These are phyloP conservation scores for Trachops cirrhosus DNA, from an alignment of 2,797 vertebrate genomes.

Conservation along the genomic window DNA sequence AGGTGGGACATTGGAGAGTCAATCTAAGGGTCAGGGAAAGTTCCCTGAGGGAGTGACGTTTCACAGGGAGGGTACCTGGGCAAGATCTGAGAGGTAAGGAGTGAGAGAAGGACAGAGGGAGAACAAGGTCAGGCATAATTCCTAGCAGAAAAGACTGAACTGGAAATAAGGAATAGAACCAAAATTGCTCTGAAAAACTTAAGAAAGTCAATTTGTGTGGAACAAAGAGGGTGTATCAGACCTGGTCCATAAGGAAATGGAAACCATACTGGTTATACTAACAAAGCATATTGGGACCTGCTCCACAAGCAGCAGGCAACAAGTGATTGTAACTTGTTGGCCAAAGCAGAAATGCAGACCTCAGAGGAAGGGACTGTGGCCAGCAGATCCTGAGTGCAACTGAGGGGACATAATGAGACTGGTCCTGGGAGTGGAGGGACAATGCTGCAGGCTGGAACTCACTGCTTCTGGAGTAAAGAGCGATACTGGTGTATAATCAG, in stretches of 20 bases:
- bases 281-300: background rate
- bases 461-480: background rate
- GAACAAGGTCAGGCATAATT: background rate
- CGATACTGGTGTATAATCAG: rapidly evolving
- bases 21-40: background rate
- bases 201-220: background rate
- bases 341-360: background rate
- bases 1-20: background rate
- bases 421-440: background rate
- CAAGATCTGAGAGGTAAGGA: background rate
- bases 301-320: background rate
- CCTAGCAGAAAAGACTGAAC: background rate
- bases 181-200: background rate
- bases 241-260: background rate
- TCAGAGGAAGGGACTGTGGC: background rate
- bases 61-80: background rate
- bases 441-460: background rate
- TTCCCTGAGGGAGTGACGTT: background rate
- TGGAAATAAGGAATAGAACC: background rate
- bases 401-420: background rate
- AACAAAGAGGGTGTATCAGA: background rate
- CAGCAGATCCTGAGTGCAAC: background rate
- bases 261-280: background rate
- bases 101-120: background rate
- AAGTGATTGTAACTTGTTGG: background rate